Evolutionary conservation across 2,797 vertebrate species (phyloP), one percentile per base, ranked within the genome.

Genomic region (Danio jaintianensis): DNA sequence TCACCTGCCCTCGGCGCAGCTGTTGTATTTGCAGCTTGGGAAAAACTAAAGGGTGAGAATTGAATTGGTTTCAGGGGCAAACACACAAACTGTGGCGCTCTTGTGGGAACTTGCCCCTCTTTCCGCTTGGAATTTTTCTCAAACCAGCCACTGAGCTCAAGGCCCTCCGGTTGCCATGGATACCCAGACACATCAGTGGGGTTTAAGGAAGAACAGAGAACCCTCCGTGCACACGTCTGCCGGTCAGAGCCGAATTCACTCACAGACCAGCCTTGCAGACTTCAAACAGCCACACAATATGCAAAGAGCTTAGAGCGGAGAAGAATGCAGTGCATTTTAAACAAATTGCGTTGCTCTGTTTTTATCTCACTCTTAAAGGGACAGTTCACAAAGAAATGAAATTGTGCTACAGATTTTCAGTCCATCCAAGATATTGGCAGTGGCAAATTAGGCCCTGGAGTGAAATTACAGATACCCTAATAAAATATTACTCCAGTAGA

Each of bases 91-190:
- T n/a, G 15, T 12, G n/a, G 42, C 15, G 29, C 75, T 67, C 42
- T 6, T 50, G 18, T 9, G 38, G 64, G 70, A 72, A 52, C 42
- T 47, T 42, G 40, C 66, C n/a, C 36, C 20, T 63, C 69, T 84
- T 61, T 78, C 52, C 58, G 63, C 22, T 70, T 20, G 8, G 68
- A 53, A 53, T 71, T 88, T 86, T 86, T 89, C 88, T 89, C 90
- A 89, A 91, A 89, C 77, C 50, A 66, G 52, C 87, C 86, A 85
- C 83, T 72, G 85, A 83, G 85, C 85, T 18, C 68, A 68, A 20
- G 75, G 58, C 55, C 58, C 55, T 40, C 4, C 0, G 67, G 90
- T 93, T 91, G 89, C 90, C 88, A 92, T 93, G 85, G 91, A 83
- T 84, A 92, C 92, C 78, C 80, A 83, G 85, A 89, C 88, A 84